Conservation (phyloP, 2,113 vertebrate species). For the Amazona vittata region DNA sequence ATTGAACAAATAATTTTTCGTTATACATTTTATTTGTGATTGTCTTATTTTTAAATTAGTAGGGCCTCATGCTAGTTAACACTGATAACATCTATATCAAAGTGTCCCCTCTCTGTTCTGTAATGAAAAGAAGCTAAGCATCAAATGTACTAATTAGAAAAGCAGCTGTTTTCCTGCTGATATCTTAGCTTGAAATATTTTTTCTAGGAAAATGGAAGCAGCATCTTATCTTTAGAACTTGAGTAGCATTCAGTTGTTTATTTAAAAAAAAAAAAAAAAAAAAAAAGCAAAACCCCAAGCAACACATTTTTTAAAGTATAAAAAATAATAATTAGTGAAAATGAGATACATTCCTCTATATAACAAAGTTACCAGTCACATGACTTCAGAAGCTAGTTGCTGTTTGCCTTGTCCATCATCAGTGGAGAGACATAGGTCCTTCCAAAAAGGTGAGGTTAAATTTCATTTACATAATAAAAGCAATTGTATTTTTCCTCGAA, state of each 20-base stretch:
- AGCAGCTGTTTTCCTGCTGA: slow-evolving; percentile 14
- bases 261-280: background rate
- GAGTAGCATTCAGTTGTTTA: background rate
- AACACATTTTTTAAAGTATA: background rate
- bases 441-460: background rate
- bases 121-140: slow-evolving; percentile 27
- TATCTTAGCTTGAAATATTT: slow-evolving; percentile 16
- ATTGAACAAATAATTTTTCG: background rate
- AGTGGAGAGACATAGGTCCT: background rate
- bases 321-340: background rate
- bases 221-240: background rate
- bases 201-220: slow-evolving; percentile 4
- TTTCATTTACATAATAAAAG: background rate
- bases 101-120: background rate
- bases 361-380: background rate
- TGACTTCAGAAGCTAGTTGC: background rate
- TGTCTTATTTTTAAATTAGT: background rate
- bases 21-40: background rate
- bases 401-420: background rate
- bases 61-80: background rate
- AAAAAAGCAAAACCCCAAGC: background rate
- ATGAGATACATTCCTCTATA: background rate
- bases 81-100: background rate
- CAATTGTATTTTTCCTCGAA: background rate
- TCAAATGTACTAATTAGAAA: slow-evolving; percentile 36